Base-by-base conservation (phyloP, 2,797 vertebrate genomes). In the Thaleichthys pacificus region DNA sequence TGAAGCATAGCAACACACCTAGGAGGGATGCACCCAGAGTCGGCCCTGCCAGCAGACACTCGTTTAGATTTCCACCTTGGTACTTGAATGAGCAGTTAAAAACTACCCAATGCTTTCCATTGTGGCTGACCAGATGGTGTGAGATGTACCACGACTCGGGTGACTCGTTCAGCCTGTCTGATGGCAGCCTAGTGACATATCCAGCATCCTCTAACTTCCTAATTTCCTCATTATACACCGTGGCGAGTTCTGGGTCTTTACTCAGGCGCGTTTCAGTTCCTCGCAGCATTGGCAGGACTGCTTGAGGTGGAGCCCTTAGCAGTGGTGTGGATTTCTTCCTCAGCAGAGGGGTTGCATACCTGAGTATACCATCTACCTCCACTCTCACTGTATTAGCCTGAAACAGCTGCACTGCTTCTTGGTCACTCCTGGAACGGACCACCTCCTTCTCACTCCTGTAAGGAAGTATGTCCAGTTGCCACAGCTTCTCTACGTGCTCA, bases 261-360 rank as follows among this genome's bases (percentile, higher is more conserved):
- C 38, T 57, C 15, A 73, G 24, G 5, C 56, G 5, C 26, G 1
- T 77, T 11, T 78, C 76, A 15, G 68, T 80, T 1, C 79, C 67
- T 7, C 62, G n/a, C 22, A 77, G 56, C 54, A 68, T 71, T 58
- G 66, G 7, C 24, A 80, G 0, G 1, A 76, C 65, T 1, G 72
- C 72, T 8, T 72, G 72, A 3, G 61, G 15, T 12, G 47, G 7
- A 3, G 66, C 66, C 32, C 61, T 56, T 2, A 77, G 61, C 0
- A 3, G 19, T 5, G 72, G 69, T 14, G 68, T 47, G n/a, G 70
- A 61, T 22, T 49, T 47, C 3, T 68, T 69, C 26, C 77, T 68
- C 21, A 75, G 47, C 7, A 79, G 30, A 0, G 69, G 74, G 7
- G 66, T 82, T 14, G 71, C 49, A 8, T 79, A 79, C 0, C 65